Evolutionary conservation across 2,113 vertebrate genomes (phyloP), one percentile per base, ranked within the genome.

Genomic region (Notothenia coriiceps): DNA sequence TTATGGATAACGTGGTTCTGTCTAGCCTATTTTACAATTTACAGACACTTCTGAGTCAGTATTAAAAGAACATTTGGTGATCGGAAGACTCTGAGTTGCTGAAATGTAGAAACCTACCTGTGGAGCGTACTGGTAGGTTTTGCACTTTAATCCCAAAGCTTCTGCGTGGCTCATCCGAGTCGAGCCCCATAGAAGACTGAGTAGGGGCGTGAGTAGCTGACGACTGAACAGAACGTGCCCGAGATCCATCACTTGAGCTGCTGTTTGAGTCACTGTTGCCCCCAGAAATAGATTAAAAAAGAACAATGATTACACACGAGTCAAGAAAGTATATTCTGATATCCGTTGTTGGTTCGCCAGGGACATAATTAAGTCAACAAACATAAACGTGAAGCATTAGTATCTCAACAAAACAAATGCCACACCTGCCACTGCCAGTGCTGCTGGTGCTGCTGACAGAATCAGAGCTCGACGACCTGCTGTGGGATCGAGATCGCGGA

Each of bases 131-230:
- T 69, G 98, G 98, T 80, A 99, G 95, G 90, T 99, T 99, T 72
- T 99, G 98, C 71, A 99, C 98, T 91, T 99, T 99, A 92, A 99
- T 99, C 83, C 98, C 98, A 94, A 98, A 99, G 87, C 98, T 99
- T 91, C 98, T 97, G 8, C 98, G 96, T 52, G 98, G 98, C 82
- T 99, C 98, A 90, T 99, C 98, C 70, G 98, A 98, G 85, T 99
- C 98, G 70, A 99, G 93, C 25, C 65, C 87, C 85, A 92, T 88
- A 22, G 96, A 94, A 0, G 97, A 95, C 74, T 97, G 96, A 85
- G 97, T 90, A 78, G 97, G 97, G 0, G 97, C 98, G 0, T 98
- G 97, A 4, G 99, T 92, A 0, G 98, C 98, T 0, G 98, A 96
- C 0, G 98, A 99, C 73, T 98, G 97, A 79, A 99, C 97, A 0